Evolutionary conservation across 2,888 invertebrate genomes (phyloP), one percentile per base, ranked within the genome.

Genomic region (Spodoptera picta): DNA sequence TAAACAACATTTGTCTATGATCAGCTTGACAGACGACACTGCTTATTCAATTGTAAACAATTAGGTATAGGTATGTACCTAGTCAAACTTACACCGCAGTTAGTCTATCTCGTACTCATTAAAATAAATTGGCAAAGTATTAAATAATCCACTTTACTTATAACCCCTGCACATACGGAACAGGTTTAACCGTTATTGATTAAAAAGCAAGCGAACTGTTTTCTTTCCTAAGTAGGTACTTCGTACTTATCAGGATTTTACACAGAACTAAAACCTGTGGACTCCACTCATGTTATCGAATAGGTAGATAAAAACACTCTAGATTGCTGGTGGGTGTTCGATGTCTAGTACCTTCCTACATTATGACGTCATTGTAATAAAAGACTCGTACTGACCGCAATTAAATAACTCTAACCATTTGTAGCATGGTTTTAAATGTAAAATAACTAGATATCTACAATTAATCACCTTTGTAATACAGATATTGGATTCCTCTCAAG

Each of bases 221-320:
- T 70, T 65, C 66, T 69, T 70, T 68, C 66, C 58, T 76, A 60
- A 36, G 11, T n/a, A 36, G 4, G 43, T 61, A 51, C 23, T n/a
- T 24, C 41, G 19, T 44, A 60, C 64, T 82, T 86, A 87, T 83
- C 83, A 9, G 70, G 73, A 83, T 83, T 77, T 81, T 76, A 83
- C 79, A 61, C 60, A 72, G 77, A 75, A 83, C 81, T 85, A 82
- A 85, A 86, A 85, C 81, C 83, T 75, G 80, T 79, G 83, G 82
- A 83, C 83, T 80, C 76, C 83, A 82, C 81, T 83, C 69, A 65
- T 76, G 82, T 84, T 91, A 91, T 92, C 91, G 31, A 71, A 65
- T 67, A 78, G 89, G 89, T 92, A 90, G 36, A 36, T 36, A 89
- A 88, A 86, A 74, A 78, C 89, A 89, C 90, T 91, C 82, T 85